A percentile compares a stretch with the other conserved stretches of the same genome.
Evolutionary conservation across 2,113 vertebrate genomes (phyloP).

Genomic region (Brachionichthys hirsutus): DNA sequence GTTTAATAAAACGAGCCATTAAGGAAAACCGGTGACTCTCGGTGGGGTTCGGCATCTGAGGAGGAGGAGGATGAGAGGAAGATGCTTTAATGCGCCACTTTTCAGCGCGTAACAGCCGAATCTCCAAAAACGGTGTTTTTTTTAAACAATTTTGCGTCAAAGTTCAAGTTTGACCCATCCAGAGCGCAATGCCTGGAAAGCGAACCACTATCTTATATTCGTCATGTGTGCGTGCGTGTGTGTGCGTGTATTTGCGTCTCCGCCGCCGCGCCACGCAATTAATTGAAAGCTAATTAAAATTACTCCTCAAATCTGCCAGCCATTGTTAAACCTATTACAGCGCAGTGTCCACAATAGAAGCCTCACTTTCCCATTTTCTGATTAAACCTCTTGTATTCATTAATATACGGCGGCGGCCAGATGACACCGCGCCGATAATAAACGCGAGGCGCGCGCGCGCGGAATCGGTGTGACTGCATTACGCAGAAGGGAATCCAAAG

Average conservation of each 20-base stretch:
- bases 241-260: not conserved
- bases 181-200: constrained; percentile 10
- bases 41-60: no score
- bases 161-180: not conserved
- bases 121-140: no score
- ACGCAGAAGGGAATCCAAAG: not conserved
- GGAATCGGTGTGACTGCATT: constrained; percentile 12
- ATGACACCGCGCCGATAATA: constrained; percentile 44
- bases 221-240: not conserved
- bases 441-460: constrained; percentile 1
- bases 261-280: constrained; percentile 29
- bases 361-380: constrained; percentile 32
- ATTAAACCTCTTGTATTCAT: constrained; percentile 57
- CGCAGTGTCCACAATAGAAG: constrained; percentile 34
- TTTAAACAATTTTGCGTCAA: no score
- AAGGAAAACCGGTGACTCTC: not conserved
- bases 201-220: constrained; percentile 5
- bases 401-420: constrained; percentile 38
- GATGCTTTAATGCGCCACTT: no score
- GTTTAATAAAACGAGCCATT: constrained; percentile 4
- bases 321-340: constrained; percentile 41
- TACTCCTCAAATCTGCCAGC: constrained; percentile 39
- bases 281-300: constrained; percentile 60
- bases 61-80: no score
- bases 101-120: no score